Conservation (phyloP, 2,888 invertebrate genomes). For the Drosophila parthenogenetica region DNA sequence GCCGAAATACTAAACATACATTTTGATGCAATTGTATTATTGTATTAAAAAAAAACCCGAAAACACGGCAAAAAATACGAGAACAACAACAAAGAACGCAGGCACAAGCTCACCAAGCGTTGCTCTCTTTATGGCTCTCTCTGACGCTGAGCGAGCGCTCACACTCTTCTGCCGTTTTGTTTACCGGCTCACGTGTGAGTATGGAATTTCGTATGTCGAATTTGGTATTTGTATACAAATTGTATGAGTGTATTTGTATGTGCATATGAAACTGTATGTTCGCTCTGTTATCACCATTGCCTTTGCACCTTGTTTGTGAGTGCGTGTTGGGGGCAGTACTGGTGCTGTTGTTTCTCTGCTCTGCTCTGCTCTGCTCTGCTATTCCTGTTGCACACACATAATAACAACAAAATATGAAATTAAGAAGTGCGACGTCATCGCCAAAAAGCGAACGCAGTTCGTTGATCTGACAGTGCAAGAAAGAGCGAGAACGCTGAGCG, state of each 20-base stretch:
- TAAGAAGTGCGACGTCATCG: conserved; percentile 67
- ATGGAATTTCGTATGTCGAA: conserved; percentile 6
- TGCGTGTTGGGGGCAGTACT: conserved; percentile 23
- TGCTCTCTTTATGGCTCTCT: conserved; percentile 55
- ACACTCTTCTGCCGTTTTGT: conserved; percentile 51
- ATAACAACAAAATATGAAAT: conserved; percentile 70
- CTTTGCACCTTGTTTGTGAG: conserved; percentile 57
- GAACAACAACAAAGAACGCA: conserved; percentile 45
- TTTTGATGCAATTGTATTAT: conserved; percentile 77
- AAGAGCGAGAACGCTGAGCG: conserved; percentile 35
- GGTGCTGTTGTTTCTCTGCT: conserved; percentile 1
- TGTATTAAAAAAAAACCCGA: conserved; percentile 60
- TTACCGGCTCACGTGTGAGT: conserved; percentile 67
- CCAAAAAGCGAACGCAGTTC: conserved; percentile 70
- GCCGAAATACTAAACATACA: conserved; percentile 77
- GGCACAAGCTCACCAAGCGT: conserved; percentile 43
- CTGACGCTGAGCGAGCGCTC: conserved; percentile 27
- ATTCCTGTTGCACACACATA: conserved; percentile 48
- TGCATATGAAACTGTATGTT: conserved; percentile 1
- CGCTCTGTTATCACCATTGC: conserved; percentile 62
- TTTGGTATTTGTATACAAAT: conserved; percentile 23
- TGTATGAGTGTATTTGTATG: neutral
- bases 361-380: conserved; percentile 16
- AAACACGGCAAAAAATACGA: conserved; percentile 51
- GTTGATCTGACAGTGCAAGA: conserved; percentile 62